Evolutionary conservation across 92 coral and sea anemone species (phyloP), one percentile per base, ranked within the genome.

Genomic region (Desmophyllum pertusum): DNA sequence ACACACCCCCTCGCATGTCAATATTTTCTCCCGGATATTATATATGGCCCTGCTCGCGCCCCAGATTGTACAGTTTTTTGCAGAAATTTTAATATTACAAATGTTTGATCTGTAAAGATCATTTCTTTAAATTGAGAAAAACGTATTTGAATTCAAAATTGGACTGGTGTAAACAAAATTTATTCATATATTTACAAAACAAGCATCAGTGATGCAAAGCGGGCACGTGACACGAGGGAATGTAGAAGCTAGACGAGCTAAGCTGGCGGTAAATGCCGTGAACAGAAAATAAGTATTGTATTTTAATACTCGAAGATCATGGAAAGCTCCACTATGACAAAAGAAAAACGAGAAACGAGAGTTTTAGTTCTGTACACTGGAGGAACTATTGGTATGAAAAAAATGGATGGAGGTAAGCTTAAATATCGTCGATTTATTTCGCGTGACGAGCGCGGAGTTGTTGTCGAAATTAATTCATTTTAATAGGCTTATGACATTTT

Each of bases 351-450:
- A 38, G 71, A 78, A 62, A 15, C 82, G 7, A 59, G 88, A 36
- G 98, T 95, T n/a, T 81, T 95, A 39, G 95, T 95, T 45, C 80
- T 95, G 31, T 93, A 95, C 78, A 93, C 98, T 3, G 98, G 98
- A 30, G 98, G 98, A 23, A 95, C 98, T 31, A 95, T 95, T 55
- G 98, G 98, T 33, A 95, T 95, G 98, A 87, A 93, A 75, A 85
- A 90, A 43, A 95, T 92, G 1, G 90, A 90, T 78, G 88, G 91
- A 83, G 98, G 98, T 91, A 78, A 13, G 18, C 17, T 31, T 31
- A 30, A 63, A 23, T 11, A 17, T 13, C 9, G 36, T 51, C 15
- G 40, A 1, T n/a, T 37, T 0, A 77, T 51, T 61, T 55, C 29
- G 29, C 29, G 14, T 36, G 3, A 50, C 50, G 67, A 2, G 67